Evolutionary conservation across 2,797 vertebrate genomes (phyloP).

Genomic region (Synanceia verrucosa): DNA sequence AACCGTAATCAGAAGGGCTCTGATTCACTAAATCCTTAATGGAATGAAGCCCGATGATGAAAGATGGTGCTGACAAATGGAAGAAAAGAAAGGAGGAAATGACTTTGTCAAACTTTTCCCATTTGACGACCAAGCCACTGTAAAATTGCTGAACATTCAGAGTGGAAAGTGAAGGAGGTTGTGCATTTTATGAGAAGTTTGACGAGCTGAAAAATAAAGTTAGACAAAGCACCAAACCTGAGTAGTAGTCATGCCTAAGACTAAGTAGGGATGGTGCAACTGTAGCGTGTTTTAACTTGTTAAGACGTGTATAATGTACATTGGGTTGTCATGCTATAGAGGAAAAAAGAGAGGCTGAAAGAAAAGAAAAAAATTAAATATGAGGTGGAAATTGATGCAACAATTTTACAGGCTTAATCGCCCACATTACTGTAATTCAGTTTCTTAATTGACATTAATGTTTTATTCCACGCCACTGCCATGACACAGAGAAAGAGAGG

Average conservation of each 20-base stretch:
- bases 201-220: not conserved
- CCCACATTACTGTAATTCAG: not conserved
- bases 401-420: slow-evolving; percentile 29
- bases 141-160: slow-evolving; percentile 36
- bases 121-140: slow-evolving; percentile 35
- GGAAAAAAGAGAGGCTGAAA: not conserved
- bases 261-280: not conserved
- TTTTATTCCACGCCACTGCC: not conserved
- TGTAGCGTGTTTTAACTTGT: slow-evolving; percentile 43
- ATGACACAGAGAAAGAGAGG: not conserved
- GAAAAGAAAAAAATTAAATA: not conserved
- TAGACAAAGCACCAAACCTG: not conserved
- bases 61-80: slow-evolving; percentile 17
- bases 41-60: slow-evolving; percentile 26
- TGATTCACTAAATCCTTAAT: slow-evolving; percentile 38
- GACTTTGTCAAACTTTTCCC: slow-evolving; percentile 54
- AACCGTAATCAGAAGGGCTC: slow-evolving; percentile 17
- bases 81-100: slow-evolving; percentile 16
- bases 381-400: slow-evolving; percentile 42
- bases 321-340: not conserved
- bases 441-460: not conserved
- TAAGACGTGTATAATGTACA: not conserved
- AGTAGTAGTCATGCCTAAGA: not conserved
- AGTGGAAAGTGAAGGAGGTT: not conserved
- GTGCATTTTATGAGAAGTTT: slow-evolving; percentile 3